Evolutionary conservation across 53 echinoderm and acorn worm species (phyloP), one percentile per base, ranked within the genome.

Genomic region (Antedon mediterranea): DNA sequence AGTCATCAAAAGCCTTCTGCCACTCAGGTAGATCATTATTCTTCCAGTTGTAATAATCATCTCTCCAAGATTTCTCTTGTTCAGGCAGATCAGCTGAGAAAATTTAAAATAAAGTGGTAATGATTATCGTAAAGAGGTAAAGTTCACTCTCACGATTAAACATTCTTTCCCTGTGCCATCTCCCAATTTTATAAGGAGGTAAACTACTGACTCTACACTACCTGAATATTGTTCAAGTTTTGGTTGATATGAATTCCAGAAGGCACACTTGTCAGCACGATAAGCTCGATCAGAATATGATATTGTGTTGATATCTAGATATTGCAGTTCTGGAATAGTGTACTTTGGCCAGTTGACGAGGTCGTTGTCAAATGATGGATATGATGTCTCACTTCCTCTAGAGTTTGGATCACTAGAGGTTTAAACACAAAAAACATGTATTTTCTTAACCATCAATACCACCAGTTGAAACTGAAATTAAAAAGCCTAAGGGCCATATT

Each of bases 41-140:
- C 57, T 43, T 79, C 84, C 87, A 87, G 6, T 57, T 43, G 34
- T 87, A 80, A 77, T 84, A 84, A 29, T 87, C 88, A 31, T 80
- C 73, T 31, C 84, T 37, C 88, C 88, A 87, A 29, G 83, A 77
- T 43, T 81, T n/a, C 30, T 87, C 80, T 6, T 71, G 78, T 30
- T 87, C 84, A 14, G 80, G 81, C 29, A 84, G 72, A 31, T 80
- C 81, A 18, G 37, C 88, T 87, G 33, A 27, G 79, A 79, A n/a
- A n/a, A n/a, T n/a, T n/a, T n/a, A n/a, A n/a, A n/a, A n/a, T n/a
- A n/a, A n/a, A n/a, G n/a, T n/a, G n/a, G n/a, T n/a, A n/a, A n/a
- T n/a, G n/a, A n/a, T n/a, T n/a, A n/a, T n/a, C n/a, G n/a, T n/a
- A n/a, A n/a, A n/a, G n/a, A n/a, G n/a, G n/a, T n/a, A n/a, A n/a